phyloP scores from a whole-genome alignment of 2,797 vertebrate species.

The Ctenopoma kingsleyae region DNA sequence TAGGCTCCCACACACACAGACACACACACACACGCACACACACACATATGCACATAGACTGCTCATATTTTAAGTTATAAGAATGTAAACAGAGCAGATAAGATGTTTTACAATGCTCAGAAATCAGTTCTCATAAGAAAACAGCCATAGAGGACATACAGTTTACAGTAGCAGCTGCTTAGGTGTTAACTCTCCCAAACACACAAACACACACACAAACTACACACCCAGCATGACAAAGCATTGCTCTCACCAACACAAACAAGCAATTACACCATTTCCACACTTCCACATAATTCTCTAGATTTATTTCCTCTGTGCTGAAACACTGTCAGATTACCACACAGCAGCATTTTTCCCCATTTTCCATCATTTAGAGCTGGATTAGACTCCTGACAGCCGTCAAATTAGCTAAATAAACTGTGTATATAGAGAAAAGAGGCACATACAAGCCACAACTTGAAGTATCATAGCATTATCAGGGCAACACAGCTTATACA shows the following conservation, averaged over 20 bases:
- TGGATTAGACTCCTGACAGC: slow-evolving; percentile 15
- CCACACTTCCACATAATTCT: slow-evolving; percentile 25
- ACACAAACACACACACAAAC: slow-evolving; percentile 13
- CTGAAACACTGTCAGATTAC: slow-evolving; percentile 15
- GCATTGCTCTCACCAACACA: slow-evolving; percentile 27
- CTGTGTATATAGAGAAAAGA: slow-evolving; percentile 11
- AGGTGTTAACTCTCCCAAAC: slow-evolving; percentile 3
- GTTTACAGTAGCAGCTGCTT: slow-evolving; percentile 9
- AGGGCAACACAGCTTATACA: slow-evolving; percentile 31
- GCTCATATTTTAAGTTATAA: slow-evolving; percentile 3
- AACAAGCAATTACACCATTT: slow-evolving; percentile 49
- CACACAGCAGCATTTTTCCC: background rate
- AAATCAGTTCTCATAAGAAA: slow-evolving; percentile 10
- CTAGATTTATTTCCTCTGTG: slow-evolving; percentile 18
- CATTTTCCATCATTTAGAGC: background rate
- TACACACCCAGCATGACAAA: slow-evolving; percentile 67
- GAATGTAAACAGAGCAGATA: slow-evolving; percentile 2
- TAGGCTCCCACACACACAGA: slow-evolving; percentile 1
- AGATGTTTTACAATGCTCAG: background rate
- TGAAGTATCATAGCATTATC: slow-evolving; percentile 26
- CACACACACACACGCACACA: slow-evolving; percentile 16
- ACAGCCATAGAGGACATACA: slow-evolving; percentile 2
- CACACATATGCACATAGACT: slow-evolving; percentile 5
- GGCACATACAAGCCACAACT: background rate
- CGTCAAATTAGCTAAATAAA: slow-evolving; percentile 11